Conservation (phyloP, 2,888 invertebrate species). For the Choreutis nemorana region DNA sequence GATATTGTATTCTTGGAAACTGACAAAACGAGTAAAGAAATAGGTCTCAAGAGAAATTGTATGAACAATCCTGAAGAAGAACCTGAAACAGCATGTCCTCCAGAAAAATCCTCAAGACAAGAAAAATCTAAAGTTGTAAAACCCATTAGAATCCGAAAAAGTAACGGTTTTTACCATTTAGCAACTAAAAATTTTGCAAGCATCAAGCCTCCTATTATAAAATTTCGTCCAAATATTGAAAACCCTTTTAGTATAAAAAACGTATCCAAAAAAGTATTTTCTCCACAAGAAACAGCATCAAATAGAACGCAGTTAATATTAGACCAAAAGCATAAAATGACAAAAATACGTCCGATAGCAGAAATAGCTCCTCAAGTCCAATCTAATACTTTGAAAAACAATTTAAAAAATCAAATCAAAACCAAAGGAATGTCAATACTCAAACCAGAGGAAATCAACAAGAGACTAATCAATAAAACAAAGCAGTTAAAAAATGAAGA, state of each 20-base stretch:
- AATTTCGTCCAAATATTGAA: too few relatives aligned
- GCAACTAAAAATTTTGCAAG: constrained; percentile 9
- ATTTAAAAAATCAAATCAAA: too few relatives aligned
- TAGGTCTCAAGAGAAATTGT: neutral
- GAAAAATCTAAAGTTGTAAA: constrained; percentile 24
- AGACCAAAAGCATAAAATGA: too few relatives aligned
- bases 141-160: constrained; percentile 45
- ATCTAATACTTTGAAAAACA: constrained; percentile 7
- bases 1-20: constrained; percentile 17
- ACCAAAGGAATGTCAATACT: constrained; percentile 35
- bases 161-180: constrained; percentile 35
- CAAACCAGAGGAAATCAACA: constrained; percentile 55
- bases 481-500: constrained; percentile 12
- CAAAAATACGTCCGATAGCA: too few relatives aligned
- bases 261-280: too few relatives aligned
- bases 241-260: too few relatives aligned
- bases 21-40: constrained; percentile 6
- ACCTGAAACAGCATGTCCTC: constrained; percentile 6
- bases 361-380: constrained; percentile 33
- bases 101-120: constrained; percentile 4
- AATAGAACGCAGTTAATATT: too few relatives aligned
- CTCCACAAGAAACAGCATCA: too few relatives aligned
- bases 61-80: constrained; percentile 8
- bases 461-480: constrained; percentile 19
- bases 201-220: too few relatives aligned